A percentile compares a stretch with the other conserved stretches of the same genome.
phyloP scores from a whole-genome alignment of 2,797 vertebrate genomes.

The Crocidura indochinensis region DNA sequence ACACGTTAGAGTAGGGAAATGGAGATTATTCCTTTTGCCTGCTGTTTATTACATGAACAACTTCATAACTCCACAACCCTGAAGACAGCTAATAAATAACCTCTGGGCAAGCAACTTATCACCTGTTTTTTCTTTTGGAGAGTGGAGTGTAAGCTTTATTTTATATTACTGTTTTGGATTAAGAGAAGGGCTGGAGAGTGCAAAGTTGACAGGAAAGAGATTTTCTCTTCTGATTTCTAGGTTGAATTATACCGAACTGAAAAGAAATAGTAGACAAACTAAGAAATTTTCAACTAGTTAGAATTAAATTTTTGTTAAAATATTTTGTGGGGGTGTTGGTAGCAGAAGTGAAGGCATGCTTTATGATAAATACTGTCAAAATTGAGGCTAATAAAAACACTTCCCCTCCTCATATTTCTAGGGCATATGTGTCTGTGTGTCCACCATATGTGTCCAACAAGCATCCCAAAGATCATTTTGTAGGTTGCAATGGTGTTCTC shows the following conservation, averaged over 20 bases:
- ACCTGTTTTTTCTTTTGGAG: conserved; percentile 62
- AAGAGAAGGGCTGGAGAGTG: conserved; percentile 69
- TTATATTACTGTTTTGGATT: conserved; percentile 55
- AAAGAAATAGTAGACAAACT: conserved; percentile 63
- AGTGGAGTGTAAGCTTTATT: conserved; percentile 40
- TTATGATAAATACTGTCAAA: conserved; percentile 25
- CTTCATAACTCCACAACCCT: conserved; percentile 65
- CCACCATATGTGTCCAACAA: neutral
- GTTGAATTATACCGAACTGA: conserved; percentile 19
- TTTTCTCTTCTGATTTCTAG: conserved; percentile 66
- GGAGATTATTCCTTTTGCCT: conserved; percentile 70
- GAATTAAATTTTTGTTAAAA: conserved; percentile 12
- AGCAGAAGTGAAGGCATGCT: conserved; percentile 50
- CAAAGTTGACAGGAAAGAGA: conserved; percentile 68
- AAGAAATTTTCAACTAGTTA: conserved; percentile 34
- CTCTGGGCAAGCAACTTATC: conserved; percentile 69
- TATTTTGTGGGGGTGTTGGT: neutral
- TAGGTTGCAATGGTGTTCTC: conserved; percentile 6
- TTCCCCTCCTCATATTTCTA: neutral
- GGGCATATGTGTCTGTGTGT: neutral
- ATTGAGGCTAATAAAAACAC: conserved; percentile 6
- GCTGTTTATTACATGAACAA: conserved; percentile 78
- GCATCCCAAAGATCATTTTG: neutral
- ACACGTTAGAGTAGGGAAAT: conserved; percentile 80
- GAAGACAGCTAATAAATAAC: conserved; percentile 81